These are phyloP conservation scores for Poeciliopsis gracilis DNA, from an alignment of 2,797 vertebrate species.

Conservation along the genomic window DNA sequence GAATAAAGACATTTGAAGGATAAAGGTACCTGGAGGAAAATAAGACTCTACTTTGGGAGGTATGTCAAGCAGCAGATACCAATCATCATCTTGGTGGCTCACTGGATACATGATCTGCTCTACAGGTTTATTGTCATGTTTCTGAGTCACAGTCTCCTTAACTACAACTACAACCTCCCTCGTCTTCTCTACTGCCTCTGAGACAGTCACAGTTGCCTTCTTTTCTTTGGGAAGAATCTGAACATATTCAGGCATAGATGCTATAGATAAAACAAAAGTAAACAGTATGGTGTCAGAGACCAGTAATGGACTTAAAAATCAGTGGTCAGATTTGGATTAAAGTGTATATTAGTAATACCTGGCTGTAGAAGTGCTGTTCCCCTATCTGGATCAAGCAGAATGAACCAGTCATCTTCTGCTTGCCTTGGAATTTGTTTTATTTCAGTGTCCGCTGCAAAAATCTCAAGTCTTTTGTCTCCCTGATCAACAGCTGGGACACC, in stretches of 20 bases:
- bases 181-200: slow-evolving; percentile 22
- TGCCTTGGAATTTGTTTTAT: slow-evolving; percentile 22
- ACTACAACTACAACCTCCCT: slow-evolving; percentile 32
- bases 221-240: slow-evolving; percentile 39
- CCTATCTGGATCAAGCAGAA: slow-evolving; percentile 60
- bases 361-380: slow-evolving; percentile 36
- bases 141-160: slow-evolving; percentile 36
- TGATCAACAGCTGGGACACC: slow-evolving; percentile 2
- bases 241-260: slow-evolving; percentile 24
- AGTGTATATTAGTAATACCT: slow-evolving; percentile 53
- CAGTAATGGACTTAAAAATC: not conserved
- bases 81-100: slow-evolving; percentile 64
- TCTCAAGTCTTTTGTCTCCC: slow-evolving; percentile 24
- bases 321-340: too few relatives aligned
- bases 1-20: not conserved
- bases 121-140: slow-evolving; percentile 31
- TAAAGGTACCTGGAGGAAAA: slow-evolving; percentile 65
- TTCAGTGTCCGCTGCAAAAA: slow-evolving; percentile 32
- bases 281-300: slow-evolving; percentile 9
- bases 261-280: slow-evolving; percentile 47
- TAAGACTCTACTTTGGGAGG: slow-evolving; percentile 46
- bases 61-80: slow-evolving; percentile 65
- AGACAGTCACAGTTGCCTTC: slow-evolving; percentile 28
- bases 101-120: slow-evolving; percentile 37
- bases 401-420: slow-evolving; percentile 71